Base-by-base conservation (phyloP, 2,797 vertebrate species). In the Chelon auratus region DNA sequence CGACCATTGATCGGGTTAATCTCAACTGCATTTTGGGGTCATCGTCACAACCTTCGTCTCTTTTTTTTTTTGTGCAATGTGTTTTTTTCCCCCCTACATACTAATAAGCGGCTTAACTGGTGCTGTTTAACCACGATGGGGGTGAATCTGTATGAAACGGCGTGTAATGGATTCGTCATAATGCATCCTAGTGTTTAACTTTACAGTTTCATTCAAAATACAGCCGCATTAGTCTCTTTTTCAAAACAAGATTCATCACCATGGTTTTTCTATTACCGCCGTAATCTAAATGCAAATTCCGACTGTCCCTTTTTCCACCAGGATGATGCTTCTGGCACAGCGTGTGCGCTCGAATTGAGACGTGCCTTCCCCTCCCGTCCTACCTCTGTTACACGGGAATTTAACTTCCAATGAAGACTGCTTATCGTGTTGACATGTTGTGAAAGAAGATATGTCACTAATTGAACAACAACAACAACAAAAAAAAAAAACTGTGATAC, bases 231-330 rank as follows among this genome's bases (percentile, higher is more conserved):
- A 91, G 88, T 91, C 78, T 77, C 73, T 84, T 91, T 91, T 92
- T 82, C 83, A 83, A 82, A 78, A 72, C 84, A 74, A 87, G 90
- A 94, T 93, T 93, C 91, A 91, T 94, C 80, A 68, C 80, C 75
- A 62, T 85, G 83, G 83, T 90, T 93, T 94, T 95, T 94, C 90
- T 93, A 94, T 95, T 95, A 95, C 91, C 89, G 90, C 89, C 87
- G 92, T 94, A 91, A 95, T 95, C 94, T 95, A 95, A 95, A 95
- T 95, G 95, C 94, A 95, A 95, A 95, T 95, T 94, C 84, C 63
- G 86, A 87, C 91, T 90, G 90, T 92, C 88, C 90, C 66, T 87
- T 82, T 84, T 90, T 20, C 85, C 72, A 84, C 85, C 80, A 82
- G 79, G 82, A 92, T 86, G 90, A 92, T 80, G 90, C 91, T 92